Base-by-base conservation (phyloP, 1,140 invertebrate genomes). In the Pseudomyrmex gracilis region DNA sequence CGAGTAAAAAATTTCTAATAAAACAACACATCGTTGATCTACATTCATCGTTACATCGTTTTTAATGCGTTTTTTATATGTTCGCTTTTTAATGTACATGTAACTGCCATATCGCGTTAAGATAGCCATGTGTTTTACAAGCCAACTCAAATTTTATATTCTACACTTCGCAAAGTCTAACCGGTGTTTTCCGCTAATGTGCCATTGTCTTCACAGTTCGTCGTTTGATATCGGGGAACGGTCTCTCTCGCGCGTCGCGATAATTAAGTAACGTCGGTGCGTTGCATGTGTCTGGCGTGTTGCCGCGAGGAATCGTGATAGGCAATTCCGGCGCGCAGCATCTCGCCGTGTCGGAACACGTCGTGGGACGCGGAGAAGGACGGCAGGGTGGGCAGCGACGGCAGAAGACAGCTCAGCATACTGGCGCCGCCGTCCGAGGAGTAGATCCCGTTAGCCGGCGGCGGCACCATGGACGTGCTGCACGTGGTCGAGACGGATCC, bases 321-420 rank as follows among this genome's bases (percentile, higher is more conserved):
- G 3, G 89, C 91, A 43, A 92, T 90, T 9, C 91, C 91, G n/a
- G 91, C 91, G 13, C 91, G 80, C 51, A 93, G 57, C 78, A 93
- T 91, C 74, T 93, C 91, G 24, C 89, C 86, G 22, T 93, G 91
- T 51, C 91, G 90, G 66, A 92, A 92, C 58, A 92, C 82, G 61
- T 92, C 91, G 77, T 92, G 92, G 0, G 91, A 84, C 17, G 91
- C 78, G 13, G 91, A 90, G 8, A 93, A 77, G 24, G 91, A 83
- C 49, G 91, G 90, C 51, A 92, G 83, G 7, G 91, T 87, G 9
- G 90, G 89, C 49, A 92, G 70, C 51, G 89, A 90, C 10, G 92
- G 90, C 73, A 92, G 71, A 49, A 93, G 83, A 82, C 91, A 91
- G 73, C 87, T 92, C 12, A 93, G 57, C 90, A 93, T 92, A 86